These are phyloP conservation scores for Clytia hemisphaerica DNA, from an alignment of 30 jellyfish, hydroid and myxozoan species.

Conservation along the genomic window DNA sequence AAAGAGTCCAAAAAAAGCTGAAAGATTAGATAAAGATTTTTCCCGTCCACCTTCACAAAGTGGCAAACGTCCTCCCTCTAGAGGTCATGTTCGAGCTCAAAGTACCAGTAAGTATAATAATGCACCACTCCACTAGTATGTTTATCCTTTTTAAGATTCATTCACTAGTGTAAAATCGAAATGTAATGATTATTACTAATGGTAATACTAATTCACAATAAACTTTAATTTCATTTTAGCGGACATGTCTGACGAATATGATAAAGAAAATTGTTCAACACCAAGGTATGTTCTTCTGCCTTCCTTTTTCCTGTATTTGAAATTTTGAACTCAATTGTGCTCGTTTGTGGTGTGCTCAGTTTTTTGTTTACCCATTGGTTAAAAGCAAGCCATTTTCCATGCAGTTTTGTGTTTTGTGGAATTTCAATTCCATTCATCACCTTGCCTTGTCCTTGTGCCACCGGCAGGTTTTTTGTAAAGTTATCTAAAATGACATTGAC, in stretches of 20 bases:
- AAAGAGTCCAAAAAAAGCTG: constrained; percentile 22
- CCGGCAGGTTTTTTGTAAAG: no score
- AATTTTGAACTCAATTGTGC: no score
- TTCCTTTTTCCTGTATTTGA: not conserved
- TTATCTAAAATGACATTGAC: not conserved
- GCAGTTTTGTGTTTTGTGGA: not conserved
- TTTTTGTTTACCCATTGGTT: not conserved
- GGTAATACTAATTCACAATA: no score
- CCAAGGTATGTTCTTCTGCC: constrained; percentile 6
- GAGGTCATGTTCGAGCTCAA: no score
- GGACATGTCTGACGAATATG: not conserved
- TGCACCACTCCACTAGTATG: no score
- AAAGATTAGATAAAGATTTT: constrained; percentile 74
- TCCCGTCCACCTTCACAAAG: constrained; percentile 86
- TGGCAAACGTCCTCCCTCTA: constrained; percentile 74
- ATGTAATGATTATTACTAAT: no score
- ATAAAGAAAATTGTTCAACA: constrained; percentile 6
- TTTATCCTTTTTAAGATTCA: no score
- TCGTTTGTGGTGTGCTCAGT: no score
- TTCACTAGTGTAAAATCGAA: no score
- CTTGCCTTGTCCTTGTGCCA: no score
- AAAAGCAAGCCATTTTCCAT: not conserved
- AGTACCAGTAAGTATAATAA: constrained; percentile 51
- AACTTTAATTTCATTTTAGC: no score
- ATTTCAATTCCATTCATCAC: no score